Conservation (phyloP, 2,888 invertebrate genomes). For the Malthinus flaveolus region DNA sequence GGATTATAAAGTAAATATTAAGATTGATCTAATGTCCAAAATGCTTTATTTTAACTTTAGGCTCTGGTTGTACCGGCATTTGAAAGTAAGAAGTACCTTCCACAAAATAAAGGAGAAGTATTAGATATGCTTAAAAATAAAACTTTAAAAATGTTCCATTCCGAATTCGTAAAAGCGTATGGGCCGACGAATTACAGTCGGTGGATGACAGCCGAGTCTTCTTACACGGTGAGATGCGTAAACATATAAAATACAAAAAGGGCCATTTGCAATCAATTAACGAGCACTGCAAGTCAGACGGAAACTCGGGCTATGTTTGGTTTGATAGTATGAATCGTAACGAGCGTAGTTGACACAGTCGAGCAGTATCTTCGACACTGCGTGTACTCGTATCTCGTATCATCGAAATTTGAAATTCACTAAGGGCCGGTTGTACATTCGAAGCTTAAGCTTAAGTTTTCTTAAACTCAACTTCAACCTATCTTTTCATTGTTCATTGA, state of each 20-base stretch:
- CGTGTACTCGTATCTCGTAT: no score
- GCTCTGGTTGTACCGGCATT: conserved; percentile 9
- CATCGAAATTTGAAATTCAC: no score
- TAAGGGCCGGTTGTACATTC: no score
- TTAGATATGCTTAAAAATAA: conserved; percentile 71
- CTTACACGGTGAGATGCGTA: conserved; percentile 64
- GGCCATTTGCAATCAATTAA: not conserved
- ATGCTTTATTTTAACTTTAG: not conserved
- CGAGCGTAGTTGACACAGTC: no score
- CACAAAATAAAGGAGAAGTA: conserved; percentile 75
- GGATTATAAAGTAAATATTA: conserved; percentile 5
- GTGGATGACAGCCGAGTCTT: conserved; percentile 77
- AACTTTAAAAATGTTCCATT: conserved; percentile 81
- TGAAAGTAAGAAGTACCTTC: conserved; percentile 77
- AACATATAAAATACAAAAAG: not conserved
- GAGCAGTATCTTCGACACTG: no score
- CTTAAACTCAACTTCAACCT: no score
- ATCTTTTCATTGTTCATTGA: no score
- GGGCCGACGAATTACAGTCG: conserved; percentile 81
- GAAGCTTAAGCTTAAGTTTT: no score
- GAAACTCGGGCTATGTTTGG: no score
- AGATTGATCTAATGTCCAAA: not conserved
- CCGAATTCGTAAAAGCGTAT: conserved; percentile 64
- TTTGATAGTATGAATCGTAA: no score
- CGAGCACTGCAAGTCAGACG: no score